These are phyloP conservation scores for Hirtodrosophila duncani DNA, from an alignment of 2,888 invertebrate genomes.

Conservation along the genomic window DNA sequence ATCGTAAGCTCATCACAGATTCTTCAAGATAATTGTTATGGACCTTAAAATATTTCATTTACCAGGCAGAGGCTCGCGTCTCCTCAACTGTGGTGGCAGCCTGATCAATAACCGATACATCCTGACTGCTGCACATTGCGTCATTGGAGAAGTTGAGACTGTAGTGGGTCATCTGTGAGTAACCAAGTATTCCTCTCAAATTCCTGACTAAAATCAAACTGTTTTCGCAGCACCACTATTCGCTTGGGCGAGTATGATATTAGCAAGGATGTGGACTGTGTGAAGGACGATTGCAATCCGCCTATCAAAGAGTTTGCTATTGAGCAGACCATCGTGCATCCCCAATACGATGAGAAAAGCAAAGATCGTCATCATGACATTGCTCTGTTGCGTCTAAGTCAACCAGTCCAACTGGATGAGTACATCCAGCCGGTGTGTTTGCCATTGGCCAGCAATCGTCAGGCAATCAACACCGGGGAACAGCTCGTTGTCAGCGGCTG, in stretches of 20 bases:
- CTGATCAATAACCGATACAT: conserved; percentile 83
- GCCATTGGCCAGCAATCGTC: conserved; percentile 77
- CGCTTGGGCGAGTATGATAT: conserved; percentile 77
- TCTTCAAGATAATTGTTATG: neutral
- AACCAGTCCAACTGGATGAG: conserved; percentile 80
- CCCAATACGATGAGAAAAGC: conserved; percentile 80
- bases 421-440: conserved; percentile 82
- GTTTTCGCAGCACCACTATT: conserved; percentile 38
- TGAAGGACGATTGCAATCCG: conserved; percentile 81
- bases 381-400: conserved; percentile 83
- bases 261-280: conserved; percentile 73
- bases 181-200: neutral
- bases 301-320: conserved; percentile 81
- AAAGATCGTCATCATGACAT: conserved; percentile 84
- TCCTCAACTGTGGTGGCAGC: conserved; percentile 84
- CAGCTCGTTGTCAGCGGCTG: conserved; percentile 82
- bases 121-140: conserved; percentile 83
- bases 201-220: neutral
- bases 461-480: conserved; percentile 73
- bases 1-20: conserved; percentile 79
- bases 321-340: conserved; percentile 83
- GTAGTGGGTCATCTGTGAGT: conserved; percentile 80
- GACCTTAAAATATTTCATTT: neutral
- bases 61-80: conserved; percentile 49
- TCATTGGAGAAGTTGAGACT: conserved; percentile 79